A percentile compares a stretch with the other conserved stretches of the same genome.
phyloP scores from a whole-genome alignment of 2,888 invertebrate species.

The Thera obeliscata region DNA sequence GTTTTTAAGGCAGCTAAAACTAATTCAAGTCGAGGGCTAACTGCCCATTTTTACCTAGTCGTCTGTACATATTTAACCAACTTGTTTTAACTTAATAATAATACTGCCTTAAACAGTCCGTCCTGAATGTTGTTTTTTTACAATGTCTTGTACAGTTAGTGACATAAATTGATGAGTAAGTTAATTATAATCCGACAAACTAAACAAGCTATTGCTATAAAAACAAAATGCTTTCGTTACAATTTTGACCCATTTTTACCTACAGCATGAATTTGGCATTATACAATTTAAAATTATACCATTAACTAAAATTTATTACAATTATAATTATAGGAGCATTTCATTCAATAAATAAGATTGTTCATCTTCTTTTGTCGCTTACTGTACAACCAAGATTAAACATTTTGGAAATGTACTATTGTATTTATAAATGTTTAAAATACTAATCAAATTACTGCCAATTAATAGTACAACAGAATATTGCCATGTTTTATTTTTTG shows the following conservation, averaged over 20 bases:
- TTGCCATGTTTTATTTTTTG: slow-evolving; percentile 28
- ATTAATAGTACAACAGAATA: slow-evolving; percentile 36
- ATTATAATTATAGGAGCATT: too few relatives aligned
- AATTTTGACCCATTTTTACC: too few relatives aligned
- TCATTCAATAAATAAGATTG: too few relatives aligned
- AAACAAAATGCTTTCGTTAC: too few relatives aligned
- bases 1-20: neutral
- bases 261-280: too few relatives aligned
- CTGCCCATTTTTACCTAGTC: slow-evolving; percentile 2
- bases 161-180: too few relatives aligned
- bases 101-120: slow-evolving; percentile 9
- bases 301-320: too few relatives aligned
- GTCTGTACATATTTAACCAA: neutral
- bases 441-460: slow-evolving; percentile 22
- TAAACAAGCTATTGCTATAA: too few relatives aligned
- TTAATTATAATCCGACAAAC: too few relatives aligned
- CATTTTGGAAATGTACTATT: neutral
- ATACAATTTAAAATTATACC: too few relatives aligned
- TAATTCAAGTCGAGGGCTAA: neutral
- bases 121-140: slow-evolving; percentile 4
- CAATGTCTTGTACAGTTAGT: neutral
- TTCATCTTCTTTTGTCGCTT: too few relatives aligned
- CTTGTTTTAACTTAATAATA: neutral
- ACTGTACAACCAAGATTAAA: neutral
- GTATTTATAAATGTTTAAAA: neutral